Evolutionary conservation across 2,113 vertebrate genomes (phyloP).

Genomic region (Brachypodius melanocephalos): DNA sequence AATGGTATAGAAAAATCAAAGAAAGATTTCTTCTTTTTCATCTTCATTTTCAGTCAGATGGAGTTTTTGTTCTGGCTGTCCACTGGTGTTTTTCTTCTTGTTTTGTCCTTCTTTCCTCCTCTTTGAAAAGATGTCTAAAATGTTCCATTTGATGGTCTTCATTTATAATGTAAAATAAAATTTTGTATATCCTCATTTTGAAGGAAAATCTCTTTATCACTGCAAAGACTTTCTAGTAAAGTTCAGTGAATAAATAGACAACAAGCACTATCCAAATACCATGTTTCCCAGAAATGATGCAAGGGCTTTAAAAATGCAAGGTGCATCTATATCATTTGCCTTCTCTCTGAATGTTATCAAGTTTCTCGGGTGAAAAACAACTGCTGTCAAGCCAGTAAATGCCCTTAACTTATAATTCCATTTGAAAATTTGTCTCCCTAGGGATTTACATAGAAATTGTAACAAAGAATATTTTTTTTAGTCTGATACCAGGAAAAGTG

Average conservation of each 20-base stretch:
- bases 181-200: background rate
- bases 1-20: background rate
- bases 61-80: background rate
- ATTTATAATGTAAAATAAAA: background rate
- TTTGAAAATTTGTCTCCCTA: background rate
- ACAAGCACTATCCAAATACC: background rate
- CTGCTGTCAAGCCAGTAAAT: background rate
- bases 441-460: background rate
- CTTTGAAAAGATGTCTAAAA: background rate
- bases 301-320: background rate
- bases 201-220: background rate
- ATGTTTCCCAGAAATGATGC: background rate
- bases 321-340: background rate
- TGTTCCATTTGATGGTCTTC: background rate
- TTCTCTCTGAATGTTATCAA: background rate
- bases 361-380: background rate
- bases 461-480: background rate
- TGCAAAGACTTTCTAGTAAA: background rate
- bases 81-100: background rate
- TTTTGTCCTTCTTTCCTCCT: background rate
- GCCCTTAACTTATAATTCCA: background rate
- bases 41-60: background rate
- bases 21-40: background rate
- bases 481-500: background rate
- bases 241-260: background rate